Percentiles rank a stretch among this genome's conserved stretches.
Evolutionary conservation across 2,113 vertebrate species (phyloP).

Genomic region (Anolis sagrei): DNA sequence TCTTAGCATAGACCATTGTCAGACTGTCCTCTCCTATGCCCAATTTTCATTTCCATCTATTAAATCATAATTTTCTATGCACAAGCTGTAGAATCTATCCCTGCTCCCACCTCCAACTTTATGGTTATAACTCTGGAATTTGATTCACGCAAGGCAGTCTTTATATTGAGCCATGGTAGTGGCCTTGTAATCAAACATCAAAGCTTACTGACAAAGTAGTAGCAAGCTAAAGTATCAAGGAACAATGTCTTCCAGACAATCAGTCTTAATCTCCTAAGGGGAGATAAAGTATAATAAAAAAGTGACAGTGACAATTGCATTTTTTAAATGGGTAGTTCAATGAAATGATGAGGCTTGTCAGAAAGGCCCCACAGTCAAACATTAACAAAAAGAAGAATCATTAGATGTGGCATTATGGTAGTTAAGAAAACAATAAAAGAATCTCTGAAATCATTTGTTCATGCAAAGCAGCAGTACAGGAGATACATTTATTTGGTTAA

Average conservation of each 20-base stretch:
- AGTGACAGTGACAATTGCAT: slow-evolving; percentile 20
- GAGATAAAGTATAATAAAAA: neutral
- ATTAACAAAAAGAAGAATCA: slow-evolving; percentile 22
- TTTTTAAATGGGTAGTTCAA: slow-evolving; percentile 26
- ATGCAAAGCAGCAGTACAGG: slow-evolving; percentile 22
- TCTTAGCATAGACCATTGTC: neutral
- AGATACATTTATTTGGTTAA: slow-evolving; percentile 27
- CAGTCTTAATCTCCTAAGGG: slow-evolving; percentile 8
- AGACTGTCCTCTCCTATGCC: neutral
- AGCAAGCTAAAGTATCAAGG: slow-evolving; percentile 4
- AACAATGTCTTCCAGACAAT: slow-evolving; percentile 26
- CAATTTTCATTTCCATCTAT: neutral
- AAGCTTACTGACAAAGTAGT: slow-evolving; percentile 23
- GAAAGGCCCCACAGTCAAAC: slow-evolving; percentile 15
- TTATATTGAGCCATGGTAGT: neutral
- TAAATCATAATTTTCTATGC: neutral
- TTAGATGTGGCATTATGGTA: slow-evolving; percentile 34
- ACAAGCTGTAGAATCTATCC: neutral
- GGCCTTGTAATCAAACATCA: slow-evolving; percentile 24
- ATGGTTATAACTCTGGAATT: neutral
- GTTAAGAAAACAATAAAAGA: slow-evolving; percentile 37
- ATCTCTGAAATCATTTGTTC: slow-evolving; percentile 24
- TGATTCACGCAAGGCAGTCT: neutral
- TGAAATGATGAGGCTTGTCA: slow-evolving; percentile 36
- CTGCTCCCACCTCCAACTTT: neutral